A percentile compares a stretch with the other conserved stretches of the same genome.
Evolutionary conservation across 2,888 invertebrate species (phyloP).

Genomic region (Phytoseiulus persimilis): DNA sequence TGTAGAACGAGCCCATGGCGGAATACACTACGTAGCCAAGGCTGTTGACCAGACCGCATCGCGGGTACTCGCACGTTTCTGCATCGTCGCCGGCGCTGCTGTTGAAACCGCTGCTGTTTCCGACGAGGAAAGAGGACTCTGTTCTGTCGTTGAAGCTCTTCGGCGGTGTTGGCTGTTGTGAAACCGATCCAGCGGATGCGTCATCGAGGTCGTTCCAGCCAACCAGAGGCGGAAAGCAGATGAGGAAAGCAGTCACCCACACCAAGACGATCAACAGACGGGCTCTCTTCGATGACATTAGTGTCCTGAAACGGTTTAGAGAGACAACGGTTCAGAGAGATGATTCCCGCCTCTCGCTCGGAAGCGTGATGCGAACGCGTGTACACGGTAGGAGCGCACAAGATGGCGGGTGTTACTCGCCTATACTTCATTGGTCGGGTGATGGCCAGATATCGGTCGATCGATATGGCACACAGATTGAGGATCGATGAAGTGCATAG

Average conservation of each 20-base stretch:
- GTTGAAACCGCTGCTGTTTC: neutral
- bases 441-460: constrained; percentile 78
- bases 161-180: constrained; percentile 39
- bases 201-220: constrained; percentile 63
- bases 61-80: constrained; percentile 48
- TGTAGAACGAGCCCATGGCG: constrained; percentile 93
- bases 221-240: constrained; percentile 89
- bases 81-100: constrained; percentile 33
- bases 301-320: constrained; percentile 46
- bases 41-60: constrained; percentile 83
- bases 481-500: constrained; percentile 96
- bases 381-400: too few species aligned
- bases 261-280: constrained; percentile 78
- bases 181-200: constrained; percentile 41
- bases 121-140: constrained; percentile 43
- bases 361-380: neutral
- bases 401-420: constrained; percentile 50
- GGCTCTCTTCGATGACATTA: constrained; percentile 70
- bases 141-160: constrained; percentile 47
- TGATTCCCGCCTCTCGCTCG: neutral
- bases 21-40: constrained; percentile 93
- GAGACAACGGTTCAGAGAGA: neutral
- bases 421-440: constrained; percentile 93
- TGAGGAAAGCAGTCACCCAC: constrained; percentile 80
- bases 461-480: constrained; percentile 86